phyloP scores from a whole-genome alignment of 2,113 vertebrate species.

The Hippopotamus amphibius region DNA sequence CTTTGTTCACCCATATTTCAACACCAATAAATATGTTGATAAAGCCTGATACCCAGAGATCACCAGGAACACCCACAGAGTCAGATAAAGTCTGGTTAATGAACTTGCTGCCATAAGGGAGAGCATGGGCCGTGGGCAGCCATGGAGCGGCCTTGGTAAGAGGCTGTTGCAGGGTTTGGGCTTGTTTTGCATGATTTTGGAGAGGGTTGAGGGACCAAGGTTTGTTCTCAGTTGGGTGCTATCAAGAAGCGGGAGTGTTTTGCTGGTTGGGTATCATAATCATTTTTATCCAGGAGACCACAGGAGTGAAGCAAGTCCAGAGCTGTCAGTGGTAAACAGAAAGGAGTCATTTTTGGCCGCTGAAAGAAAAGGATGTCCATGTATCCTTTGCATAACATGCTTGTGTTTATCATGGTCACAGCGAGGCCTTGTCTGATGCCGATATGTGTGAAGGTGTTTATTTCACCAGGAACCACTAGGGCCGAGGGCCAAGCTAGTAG shows the following conservation, averaged over 20 bases:
- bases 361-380: neutral
- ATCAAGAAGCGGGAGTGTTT: neutral
- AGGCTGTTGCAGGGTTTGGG: rapidly evolving
- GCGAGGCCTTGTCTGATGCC: neutral
- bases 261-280: neutral
- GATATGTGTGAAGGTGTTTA: neutral
- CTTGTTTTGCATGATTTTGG: neutral
- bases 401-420: neutral
- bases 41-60: neutral
- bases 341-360: neutral
- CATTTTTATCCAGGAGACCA: neutral
- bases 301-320: neutral
- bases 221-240: neutral
- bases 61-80: neutral
- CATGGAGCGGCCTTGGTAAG: rapidly evolving
- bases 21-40: neutral
- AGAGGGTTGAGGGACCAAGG: neutral
- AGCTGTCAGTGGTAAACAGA: neutral
- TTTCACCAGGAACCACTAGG: neutral
- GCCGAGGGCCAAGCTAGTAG: neutral
- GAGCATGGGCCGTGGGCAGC: rapidly evolving
- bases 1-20: neutral
- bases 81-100: neutral
- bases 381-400: neutral
- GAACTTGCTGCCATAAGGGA: neutral